A percentile compares a stretch with the other conserved stretches of the same genome.
phyloP scores from a whole-genome alignment of 2,888 invertebrate species.

The Omphaloscelis lunosa region DNA sequence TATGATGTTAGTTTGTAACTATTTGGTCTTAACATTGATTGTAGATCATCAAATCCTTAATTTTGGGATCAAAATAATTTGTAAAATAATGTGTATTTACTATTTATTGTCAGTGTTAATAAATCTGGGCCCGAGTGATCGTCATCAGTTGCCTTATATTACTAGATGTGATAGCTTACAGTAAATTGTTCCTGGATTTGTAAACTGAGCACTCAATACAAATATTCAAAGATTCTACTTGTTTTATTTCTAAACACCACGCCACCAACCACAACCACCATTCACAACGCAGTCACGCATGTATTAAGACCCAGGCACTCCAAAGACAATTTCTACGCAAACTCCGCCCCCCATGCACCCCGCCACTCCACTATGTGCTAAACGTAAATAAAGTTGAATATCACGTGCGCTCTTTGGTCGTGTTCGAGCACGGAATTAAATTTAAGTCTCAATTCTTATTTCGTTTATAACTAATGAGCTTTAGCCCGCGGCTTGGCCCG shows the following conservation, averaged over 20 bases:
- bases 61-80: background rate
- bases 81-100: background rate
- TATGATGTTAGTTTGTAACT: background rate
- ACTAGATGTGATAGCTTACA: conserved; percentile 66
- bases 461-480: too few species aligned
- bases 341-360: too few species aligned
- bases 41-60: background rate
- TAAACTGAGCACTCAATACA: conserved; percentile 71
- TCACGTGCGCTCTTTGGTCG: too few species aligned
- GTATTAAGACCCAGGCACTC: too few species aligned
- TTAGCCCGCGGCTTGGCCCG: too few species aligned
- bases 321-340: too few species aligned
- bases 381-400: too few species aligned
- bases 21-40: background rate
- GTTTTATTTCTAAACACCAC: conserved; percentile 39
- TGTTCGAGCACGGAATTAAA: too few species aligned
- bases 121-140: conserved; percentile 21
- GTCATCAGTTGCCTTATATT: conserved; percentile 60
- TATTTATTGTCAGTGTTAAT: conserved; percentile 56
- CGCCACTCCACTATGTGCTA: too few species aligned
- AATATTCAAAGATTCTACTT: conserved; percentile 54
- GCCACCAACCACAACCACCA: background rate
- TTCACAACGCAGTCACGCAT: background rate
- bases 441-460: too few species aligned
- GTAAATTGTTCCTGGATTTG: conserved; percentile 57